These are phyloP conservation scores for Tauraco hartlaubi DNA, from an alignment of 2,797 vertebrate genomes.

Conservation along the genomic window DNA sequence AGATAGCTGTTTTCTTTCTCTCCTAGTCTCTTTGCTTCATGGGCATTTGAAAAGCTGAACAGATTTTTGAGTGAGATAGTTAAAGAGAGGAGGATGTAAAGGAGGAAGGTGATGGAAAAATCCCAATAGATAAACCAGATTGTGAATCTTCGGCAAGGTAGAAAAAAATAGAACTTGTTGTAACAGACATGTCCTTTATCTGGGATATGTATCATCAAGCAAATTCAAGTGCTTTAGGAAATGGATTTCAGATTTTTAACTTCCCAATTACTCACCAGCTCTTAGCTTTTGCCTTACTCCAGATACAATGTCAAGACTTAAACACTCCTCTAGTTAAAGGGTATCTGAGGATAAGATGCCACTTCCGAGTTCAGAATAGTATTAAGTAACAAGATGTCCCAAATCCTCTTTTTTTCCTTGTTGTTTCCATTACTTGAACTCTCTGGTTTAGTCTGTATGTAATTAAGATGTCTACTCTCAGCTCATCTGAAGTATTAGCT, in stretches of 20 bases:
- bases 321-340: not conserved
- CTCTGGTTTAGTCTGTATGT: not conserved
- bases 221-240: not conserved
- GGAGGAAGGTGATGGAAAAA: not conserved
- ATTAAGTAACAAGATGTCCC: not conserved
- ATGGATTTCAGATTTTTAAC: not conserved
- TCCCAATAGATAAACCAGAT: not conserved
- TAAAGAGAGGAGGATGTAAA: not conserved
- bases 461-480: not conserved
- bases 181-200: not conserved
- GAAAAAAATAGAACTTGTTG: not conserved
- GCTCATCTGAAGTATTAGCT: not conserved
- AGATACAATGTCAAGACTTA: not conserved
- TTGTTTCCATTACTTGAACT: not conserved
- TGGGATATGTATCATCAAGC: not conserved
- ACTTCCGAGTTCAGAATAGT: not conserved
- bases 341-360: not conserved
- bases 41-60: not conserved
- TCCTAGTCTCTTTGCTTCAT: not conserved
- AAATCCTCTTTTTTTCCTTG: rapidly evolving
- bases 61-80: not conserved
- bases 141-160: not conserved
- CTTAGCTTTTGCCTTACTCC: not conserved
- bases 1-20: not conserved
- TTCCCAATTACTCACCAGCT: not conserved